These are phyloP conservation scores for Sesia apiformis DNA, from an alignment of 2,888 invertebrate genomes.

Conservation along the genomic window DNA sequence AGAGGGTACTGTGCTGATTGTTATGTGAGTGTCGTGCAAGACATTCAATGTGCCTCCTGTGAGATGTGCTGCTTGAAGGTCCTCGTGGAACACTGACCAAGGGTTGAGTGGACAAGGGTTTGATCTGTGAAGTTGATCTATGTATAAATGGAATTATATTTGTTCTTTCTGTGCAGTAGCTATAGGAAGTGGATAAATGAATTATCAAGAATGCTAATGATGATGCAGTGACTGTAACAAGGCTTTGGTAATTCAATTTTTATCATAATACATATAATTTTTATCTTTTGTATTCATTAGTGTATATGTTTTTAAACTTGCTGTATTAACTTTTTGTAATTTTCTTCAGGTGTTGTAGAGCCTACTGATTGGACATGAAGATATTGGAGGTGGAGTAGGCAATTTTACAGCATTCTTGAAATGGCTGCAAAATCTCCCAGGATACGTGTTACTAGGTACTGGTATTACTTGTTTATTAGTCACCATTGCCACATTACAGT, in stretches of 20 bases:
- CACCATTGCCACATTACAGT: no score
- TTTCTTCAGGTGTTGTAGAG: no score
- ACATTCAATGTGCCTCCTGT: conserved; percentile 20
- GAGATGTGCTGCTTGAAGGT: conserved; percentile 22
- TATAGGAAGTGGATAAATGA: conserved; percentile 24
- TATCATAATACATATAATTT: conserved; percentile 3
- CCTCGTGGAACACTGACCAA: background rate
- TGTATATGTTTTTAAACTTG: background rate
- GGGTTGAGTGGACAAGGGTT: conserved; percentile 18
- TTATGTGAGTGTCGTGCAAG: conserved; percentile 23
- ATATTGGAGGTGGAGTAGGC: no score
- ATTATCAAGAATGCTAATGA: conserved; percentile 33
- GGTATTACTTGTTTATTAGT: no score
- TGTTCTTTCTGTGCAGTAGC: conserved; percentile 34
- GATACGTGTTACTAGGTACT: no score
- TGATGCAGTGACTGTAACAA: conserved; percentile 5
- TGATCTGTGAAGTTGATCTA: conserved; percentile 15
- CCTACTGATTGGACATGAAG: no score
- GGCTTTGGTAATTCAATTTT: conserved; percentile 20
- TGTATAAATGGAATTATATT: conserved; percentile 15
- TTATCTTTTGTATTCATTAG: background rate
- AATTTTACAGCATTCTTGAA: no score
- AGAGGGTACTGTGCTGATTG: background rate
- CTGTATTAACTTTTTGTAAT: no score
- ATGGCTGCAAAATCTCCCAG: no score